These are phyloP conservation scores for Limonius californicus DNA, from an alignment of 1,140 invertebrate species.

Conservation along the genomic window DNA sequence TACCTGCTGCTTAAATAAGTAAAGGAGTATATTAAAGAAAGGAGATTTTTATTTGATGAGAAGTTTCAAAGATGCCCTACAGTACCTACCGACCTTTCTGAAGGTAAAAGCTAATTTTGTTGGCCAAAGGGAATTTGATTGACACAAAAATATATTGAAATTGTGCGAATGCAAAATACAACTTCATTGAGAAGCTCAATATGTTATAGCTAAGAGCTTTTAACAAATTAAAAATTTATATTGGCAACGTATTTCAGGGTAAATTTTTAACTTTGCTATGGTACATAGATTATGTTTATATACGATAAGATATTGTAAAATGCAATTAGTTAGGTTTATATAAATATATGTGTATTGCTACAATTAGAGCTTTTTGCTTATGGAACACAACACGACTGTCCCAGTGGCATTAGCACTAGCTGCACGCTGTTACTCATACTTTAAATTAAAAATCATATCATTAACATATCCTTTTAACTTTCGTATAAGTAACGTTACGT, in stretches of 20 bases:
- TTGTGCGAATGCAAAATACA: background rate
- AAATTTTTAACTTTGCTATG: conserved; percentile 16
- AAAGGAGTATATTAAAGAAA: too few species aligned
- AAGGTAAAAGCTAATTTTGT: too few species aligned
- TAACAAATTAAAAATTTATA: conserved; percentile 1
- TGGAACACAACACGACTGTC: conserved; percentile 20
- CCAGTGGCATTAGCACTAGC: conserved; percentile 12
- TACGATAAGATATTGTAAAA: conserved; percentile 17
- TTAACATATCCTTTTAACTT: conserved; percentile 1
- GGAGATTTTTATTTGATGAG: too few species aligned
- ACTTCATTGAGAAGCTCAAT: background rate
- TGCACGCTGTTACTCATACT: conserved; percentile 20
- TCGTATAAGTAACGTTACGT: background rate
- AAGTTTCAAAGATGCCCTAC: too few species aligned
- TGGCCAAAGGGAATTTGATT: background rate
- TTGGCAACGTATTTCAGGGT: conserved; percentile 10
- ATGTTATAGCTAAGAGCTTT: background rate
- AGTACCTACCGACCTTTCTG: too few species aligned
- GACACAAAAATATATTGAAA: background rate
- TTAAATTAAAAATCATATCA: background rate
- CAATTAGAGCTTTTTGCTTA: conserved; percentile 17
- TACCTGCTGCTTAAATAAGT: too few species aligned
- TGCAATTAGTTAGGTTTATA: conserved; percentile 17
- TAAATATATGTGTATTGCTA: conserved; percentile 15
- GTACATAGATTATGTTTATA: conserved; percentile 19